These are phyloP conservation scores for Pedionomus torquatus DNA, from an alignment of 2,113 vertebrate genomes.

Conservation along the genomic window DNA sequence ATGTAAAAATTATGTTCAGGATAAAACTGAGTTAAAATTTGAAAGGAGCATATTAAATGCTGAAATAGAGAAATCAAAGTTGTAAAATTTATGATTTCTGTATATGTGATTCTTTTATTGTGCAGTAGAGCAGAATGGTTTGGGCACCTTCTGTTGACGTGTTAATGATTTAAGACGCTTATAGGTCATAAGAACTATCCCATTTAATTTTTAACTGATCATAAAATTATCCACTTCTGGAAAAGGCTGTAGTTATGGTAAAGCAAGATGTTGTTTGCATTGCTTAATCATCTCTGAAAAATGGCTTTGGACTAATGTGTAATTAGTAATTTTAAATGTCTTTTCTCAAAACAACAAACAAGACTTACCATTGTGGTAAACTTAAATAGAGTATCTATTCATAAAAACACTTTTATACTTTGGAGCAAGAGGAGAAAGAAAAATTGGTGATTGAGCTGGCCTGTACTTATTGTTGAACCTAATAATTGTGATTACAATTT, in stretches of 20 bases:
- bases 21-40: neutral
- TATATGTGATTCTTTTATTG: neutral
- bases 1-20: neutral
- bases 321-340: constrained; percentile 63
- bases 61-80: neutral
- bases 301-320: constrained; percentile 54
- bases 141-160: neutral
- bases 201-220: constrained; percentile 37
- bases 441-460: neutral
- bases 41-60: neutral
- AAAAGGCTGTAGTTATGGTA: constrained; percentile 38
- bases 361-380: constrained; percentile 29
- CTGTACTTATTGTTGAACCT: neutral
- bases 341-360: constrained; percentile 31
- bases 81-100: neutral
- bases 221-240: constrained; percentile 39
- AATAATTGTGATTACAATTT: neutral
- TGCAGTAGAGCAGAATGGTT: neutral
- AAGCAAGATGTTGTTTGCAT: constrained; percentile 28
- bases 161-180: neutral
- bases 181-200: neutral
- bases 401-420: constrained; percentile 47
- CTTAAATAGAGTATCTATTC: constrained; percentile 20
- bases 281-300: constrained; percentile 59
- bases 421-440: neutral